A percentile compares a stretch with the other conserved stretches of the same genome.
Evolutionary conservation across 2,888 invertebrate genomes (phyloP).

Genomic region (Lagria hirta): DNA sequence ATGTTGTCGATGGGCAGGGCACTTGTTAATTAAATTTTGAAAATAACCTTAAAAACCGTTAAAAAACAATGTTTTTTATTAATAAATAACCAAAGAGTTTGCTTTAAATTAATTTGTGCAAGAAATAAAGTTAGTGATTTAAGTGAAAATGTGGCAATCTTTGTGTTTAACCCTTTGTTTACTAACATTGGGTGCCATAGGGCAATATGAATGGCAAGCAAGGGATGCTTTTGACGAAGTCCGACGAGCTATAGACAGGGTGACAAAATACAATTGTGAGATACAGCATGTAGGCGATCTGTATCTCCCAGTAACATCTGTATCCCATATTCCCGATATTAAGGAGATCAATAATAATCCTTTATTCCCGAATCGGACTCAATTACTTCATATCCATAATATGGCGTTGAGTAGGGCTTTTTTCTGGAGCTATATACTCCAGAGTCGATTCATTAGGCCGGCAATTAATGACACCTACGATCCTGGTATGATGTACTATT

Average conservation of each 20-base stretch:
- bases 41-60: constrained; percentile 19
- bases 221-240: constrained; percentile 90
- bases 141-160: constrained; percentile 23
- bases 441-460: constrained; percentile 84
- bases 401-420: constrained; percentile 95
- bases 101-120: neutral
- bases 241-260: constrained; percentile 77
- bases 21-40: too few relatives aligned
- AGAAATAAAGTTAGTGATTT: neutral
- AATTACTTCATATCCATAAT: constrained; percentile 89
- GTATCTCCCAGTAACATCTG: constrained; percentile 78
- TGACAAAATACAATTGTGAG: constrained; percentile 84
- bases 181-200: constrained; percentile 57
- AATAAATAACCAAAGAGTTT: constrained; percentile 8
- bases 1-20: constrained; percentile 31
- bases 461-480: constrained; percentile 91
- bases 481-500: constrained; percentile 98
- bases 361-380: constrained; percentile 91
- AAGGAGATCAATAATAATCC: constrained; percentile 94
- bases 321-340: constrained; percentile 90
- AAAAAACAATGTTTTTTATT: too few relatives aligned
- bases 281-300: constrained; percentile 84
- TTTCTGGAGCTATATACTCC: constrained; percentile 93
- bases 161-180: constrained; percentile 27
- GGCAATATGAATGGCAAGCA: constrained; percentile 90